Percentiles rank a stretch among this genome's conserved stretches.
Evolutionary conservation across 2,797 vertebrate genomes (phyloP).

Genomic region (Parauchenoglanis punctatus): DNA sequence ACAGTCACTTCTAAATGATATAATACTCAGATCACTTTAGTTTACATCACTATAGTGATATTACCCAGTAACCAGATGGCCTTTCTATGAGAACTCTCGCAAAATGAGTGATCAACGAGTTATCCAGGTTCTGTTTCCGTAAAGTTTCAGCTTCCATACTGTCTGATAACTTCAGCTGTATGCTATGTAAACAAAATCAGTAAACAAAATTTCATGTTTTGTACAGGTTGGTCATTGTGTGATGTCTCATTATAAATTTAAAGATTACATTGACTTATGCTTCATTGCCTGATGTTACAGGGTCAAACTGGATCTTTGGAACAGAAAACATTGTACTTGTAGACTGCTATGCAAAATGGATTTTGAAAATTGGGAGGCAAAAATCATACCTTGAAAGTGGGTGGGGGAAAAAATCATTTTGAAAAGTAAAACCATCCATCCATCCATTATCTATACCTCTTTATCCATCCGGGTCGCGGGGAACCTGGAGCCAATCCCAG

Average conservation of each 20-base stretch:
- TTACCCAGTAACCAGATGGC: constrained; percentile 3
- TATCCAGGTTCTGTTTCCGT: neutral
- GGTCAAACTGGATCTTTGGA: neutral
- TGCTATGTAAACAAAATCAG: neutral
- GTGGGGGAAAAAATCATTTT: neutral
- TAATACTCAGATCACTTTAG: neutral
- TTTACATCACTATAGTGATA: constrained; percentile 12
- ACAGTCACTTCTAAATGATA: neutral
- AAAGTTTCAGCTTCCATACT: too few relatives aligned
- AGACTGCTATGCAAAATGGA: neutral
- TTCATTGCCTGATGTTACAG: neutral
- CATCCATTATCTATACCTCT: too few relatives aligned
- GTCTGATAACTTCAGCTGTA: neutral
- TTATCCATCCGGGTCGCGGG: too few relatives aligned
- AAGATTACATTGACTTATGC: neutral
- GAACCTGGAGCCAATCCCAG: too few relatives aligned
- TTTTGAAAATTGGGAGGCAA: neutral
- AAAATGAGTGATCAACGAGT: neutral
- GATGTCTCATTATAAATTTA: neutral
- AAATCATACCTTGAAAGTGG: neutral
- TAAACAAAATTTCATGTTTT: neutral
- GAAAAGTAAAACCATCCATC: too few relatives aligned
- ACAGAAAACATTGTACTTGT: neutral
- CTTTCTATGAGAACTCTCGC: neutral
- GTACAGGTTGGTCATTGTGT: neutral